Evolutionary conservation across 1,140 invertebrate species (phyloP), one percentile per base, ranked within the genome.

Genomic region (Andrena cerasifolii): DNA sequence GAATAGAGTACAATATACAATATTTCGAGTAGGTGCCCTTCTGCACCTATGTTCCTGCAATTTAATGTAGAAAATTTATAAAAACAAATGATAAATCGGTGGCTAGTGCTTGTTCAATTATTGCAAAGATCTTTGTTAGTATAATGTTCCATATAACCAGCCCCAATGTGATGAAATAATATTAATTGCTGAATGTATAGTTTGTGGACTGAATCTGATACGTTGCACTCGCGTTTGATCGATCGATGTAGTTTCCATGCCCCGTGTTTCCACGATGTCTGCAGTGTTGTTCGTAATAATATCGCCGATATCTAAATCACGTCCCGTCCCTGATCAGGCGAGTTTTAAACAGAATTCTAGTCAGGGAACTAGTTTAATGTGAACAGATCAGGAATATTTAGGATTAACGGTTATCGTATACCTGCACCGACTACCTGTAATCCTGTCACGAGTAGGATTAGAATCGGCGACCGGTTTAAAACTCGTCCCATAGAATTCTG

Each of bases 321-420:
- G 21, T 16, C 16, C 18, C 16, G 24, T 36, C 4, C 6, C 24
- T 21, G 14, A 51, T 36, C 24, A 53, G 33, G 18, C 18, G 31
- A 53, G 14, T 26, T 31, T 53, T 36, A 36, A n/a, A n/a, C 31
- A 10, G 2, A 67, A 66, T 53, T 67, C 31, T 24, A 24, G n/a
- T 16, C n/a, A 33, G 6, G 12, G 24, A 51, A 66, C 28, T 51
- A 53, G 31, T 51, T 53, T 53, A 53, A 53, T 2, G 14, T 26
- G n/a, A 2, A 26, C 14, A 36, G 28, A 53, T 67, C 45, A 33
- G 18, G 7, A 67, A 67, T 53, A 67, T 67, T 66, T 67, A 4
- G 65, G 47, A 67, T 51, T 66, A 67, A 67, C 47, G 47, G 65
- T 67, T 67, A 67, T 53, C 65, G 21, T 67, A 36, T 53, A 67